These are phyloP conservation scores for Falco columbarius DNA, from an alignment of 2,797 vertebrate genomes.

Conservation along the genomic window DNA sequence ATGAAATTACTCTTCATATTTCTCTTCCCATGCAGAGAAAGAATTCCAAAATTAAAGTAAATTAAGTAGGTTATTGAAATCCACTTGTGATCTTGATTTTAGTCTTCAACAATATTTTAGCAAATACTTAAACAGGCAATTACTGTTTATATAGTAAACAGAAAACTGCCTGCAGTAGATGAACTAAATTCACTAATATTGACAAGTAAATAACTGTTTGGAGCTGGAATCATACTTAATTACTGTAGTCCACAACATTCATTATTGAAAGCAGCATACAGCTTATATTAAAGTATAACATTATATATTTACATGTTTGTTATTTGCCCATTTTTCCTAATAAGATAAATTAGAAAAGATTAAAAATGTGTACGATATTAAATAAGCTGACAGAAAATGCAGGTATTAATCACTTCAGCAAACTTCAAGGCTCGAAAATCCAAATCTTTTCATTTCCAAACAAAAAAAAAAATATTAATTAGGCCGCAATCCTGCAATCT, in stretches of 20 bases:
- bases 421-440: not conserved
- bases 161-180: conserved; percentile 2
- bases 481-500: not conserved
- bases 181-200: conserved; percentile 23
- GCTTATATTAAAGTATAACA: not conserved
- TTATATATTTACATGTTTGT: not conserved
- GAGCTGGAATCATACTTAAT: conserved; percentile 28
- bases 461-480: not conserved
- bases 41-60: conserved; percentile 62
- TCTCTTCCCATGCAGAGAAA: conserved; percentile 64
- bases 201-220: conserved; percentile 28
- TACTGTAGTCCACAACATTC: conserved; percentile 20
- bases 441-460: not conserved
- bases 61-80: conserved; percentile 64
- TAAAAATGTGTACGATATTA: not conserved
- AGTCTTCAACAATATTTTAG: conserved; percentile 52
- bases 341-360: not conserved
- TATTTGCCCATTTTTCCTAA: not conserved
- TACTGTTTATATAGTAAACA: conserved; percentile 44
- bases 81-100: conserved; percentile 49
- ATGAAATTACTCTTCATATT: conserved; percentile 73
- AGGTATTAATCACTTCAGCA: not conserved
- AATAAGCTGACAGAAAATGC: not conserved
- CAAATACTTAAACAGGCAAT: conserved; percentile 34
- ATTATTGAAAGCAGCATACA: not conserved